phyloP scores from a whole-genome alignment of 2,113 vertebrate genomes.

The Dascyllus trimaculatus region DNA sequence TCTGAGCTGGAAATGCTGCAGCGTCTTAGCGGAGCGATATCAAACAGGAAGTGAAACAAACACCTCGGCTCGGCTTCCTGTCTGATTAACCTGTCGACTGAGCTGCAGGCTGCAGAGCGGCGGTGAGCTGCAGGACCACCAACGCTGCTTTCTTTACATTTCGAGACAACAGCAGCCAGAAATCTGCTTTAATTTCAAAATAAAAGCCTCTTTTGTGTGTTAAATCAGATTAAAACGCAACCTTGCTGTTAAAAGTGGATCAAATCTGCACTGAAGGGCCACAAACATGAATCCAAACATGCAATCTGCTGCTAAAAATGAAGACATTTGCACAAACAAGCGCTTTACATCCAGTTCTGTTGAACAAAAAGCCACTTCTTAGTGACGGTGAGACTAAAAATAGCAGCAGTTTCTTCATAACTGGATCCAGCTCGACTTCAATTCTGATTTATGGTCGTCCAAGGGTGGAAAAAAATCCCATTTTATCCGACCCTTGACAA shows the following conservation, averaged over 20 bases:
- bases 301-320: slow-evolving; percentile 36
- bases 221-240: slow-evolving; percentile 4
- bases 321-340: background rate
- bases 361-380: slow-evolving; percentile 9
- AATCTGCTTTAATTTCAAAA: background rate
- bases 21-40: slow-evolving; percentile 8
- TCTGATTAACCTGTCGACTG: slow-evolving; percentile 31
- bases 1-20: slow-evolving; percentile 4
- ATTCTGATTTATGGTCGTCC: slow-evolving; percentile 27
- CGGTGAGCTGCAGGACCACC: slow-evolving; percentile 23
- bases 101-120: slow-evolving; percentile 5
- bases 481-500: slow-evolving; percentile 11
- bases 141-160: background rate
- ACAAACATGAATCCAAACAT: slow-evolving; percentile 4
- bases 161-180: too few species aligned
- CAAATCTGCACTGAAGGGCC: background rate
- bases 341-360: background rate
- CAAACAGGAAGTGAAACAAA: slow-evolving; percentile 59
- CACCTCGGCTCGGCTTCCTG: slow-evolving; percentile 33
- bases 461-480: slow-evolving; percentile 13
- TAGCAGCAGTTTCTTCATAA: slow-evolving; percentile 7
- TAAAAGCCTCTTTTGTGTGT: slow-evolving; percentile 15
- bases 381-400: slow-evolving; percentile 9
- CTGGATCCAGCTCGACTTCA: slow-evolving; percentile 16
- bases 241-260: background rate